Conservation (phyloP, 1,140 invertebrate species). For the Drosophila ogumai region DNA sequence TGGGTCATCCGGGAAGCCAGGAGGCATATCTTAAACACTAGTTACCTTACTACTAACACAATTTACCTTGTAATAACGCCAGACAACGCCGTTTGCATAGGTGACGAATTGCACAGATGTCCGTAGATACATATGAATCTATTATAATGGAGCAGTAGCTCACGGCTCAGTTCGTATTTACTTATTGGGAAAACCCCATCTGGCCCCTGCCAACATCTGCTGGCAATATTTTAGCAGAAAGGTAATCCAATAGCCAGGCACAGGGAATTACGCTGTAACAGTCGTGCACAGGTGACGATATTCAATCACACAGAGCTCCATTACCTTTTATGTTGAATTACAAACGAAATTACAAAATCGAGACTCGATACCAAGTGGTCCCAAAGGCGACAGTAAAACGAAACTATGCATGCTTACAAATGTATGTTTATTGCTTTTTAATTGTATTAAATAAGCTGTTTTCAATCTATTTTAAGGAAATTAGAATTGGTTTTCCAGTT, state of each 20-base stretch:
- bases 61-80: slow-evolving; percentile 3
- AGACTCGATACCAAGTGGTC: no score
- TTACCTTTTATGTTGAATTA: background rate
- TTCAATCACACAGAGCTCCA: background rate
- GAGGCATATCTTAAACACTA: background rate
- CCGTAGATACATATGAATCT: background rate
- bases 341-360: background rate
- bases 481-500: no score
- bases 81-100: background rate
- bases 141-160: background rate
- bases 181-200: background rate
- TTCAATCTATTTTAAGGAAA: no score
- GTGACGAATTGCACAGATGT: background rate
- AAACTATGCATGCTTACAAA: no score
- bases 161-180: background rate
- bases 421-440: no score
- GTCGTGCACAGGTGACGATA: background rate
- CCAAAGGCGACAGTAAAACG: no score
- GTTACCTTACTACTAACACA: background rate
- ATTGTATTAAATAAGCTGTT: no score
- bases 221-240: background rate
- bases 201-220: background rate
- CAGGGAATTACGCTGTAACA: background rate
- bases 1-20: background rate
- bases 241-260: background rate